Conservation (phyloP, 1,140 invertebrate species). For the Eubasilissa regina region DNA sequence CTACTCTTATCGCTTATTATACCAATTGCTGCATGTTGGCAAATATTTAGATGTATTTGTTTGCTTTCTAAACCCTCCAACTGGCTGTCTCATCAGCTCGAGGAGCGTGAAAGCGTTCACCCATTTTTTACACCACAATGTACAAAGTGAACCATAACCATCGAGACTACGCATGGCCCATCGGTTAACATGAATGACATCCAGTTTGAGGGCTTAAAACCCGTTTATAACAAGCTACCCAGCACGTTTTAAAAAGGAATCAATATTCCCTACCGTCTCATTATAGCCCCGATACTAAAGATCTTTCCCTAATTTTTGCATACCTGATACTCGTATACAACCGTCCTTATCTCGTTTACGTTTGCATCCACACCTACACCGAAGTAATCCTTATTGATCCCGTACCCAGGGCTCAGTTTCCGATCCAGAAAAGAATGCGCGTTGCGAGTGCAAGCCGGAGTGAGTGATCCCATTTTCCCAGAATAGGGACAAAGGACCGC, state of each 20-base stretch:
- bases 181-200: constrained; percentile 35
- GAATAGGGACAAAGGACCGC: constrained; percentile 35
- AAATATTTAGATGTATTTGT: too few species aligned
- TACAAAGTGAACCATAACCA: not conserved
- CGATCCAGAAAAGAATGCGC: not conserved
- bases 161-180: constrained; percentile 14
- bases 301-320: constrained; percentile 19
- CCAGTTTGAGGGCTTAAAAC: constrained; percentile 14
- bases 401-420: constrained; percentile 16
- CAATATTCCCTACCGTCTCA: not conserved
- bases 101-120: too few species aligned
- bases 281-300: not conserved
- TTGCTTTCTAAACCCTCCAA: too few species aligned
- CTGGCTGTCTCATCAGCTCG: too few species aligned
- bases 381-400: constrained; percentile 33
- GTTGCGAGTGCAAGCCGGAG: not conserved
- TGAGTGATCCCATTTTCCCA: constrained; percentile 42
- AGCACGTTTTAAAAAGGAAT: constrained; percentile 33
- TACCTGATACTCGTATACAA: not conserved
- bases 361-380: not conserved
- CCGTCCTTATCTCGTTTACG: too few species aligned
- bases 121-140: not conserved
- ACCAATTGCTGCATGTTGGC: too few species aligned
- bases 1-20: too few species aligned
- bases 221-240: constrained; percentile 3